Evolutionary conservation across 2,888 invertebrate genomes (phyloP), one percentile per base, ranked within the genome.

Genomic region (Muschampia plurimacula): DNA sequence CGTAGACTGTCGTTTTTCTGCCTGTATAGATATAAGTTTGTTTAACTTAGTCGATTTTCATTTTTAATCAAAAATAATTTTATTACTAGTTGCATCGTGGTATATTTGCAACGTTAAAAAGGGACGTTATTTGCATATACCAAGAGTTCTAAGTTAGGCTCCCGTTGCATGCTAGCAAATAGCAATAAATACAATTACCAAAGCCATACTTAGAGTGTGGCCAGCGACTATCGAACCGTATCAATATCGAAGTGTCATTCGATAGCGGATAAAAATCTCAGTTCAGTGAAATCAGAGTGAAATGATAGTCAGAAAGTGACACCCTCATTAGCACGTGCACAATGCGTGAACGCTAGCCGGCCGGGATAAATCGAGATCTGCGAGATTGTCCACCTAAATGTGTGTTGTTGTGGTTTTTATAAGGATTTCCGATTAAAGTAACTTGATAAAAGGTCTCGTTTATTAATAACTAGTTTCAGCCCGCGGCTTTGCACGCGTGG

Each of bases 281-380:
- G 67, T 74, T 73, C 70, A 75, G 79, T 78, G 80, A 80, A 79
- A 80, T 78, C 79, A 73, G 75, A 77, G 79, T 66, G 77, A 80
- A 78, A 77, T 77, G 76, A 77, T 78, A 77, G 71, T 75, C 77
- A 74, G 79, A 81, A 79, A 79, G 78, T 75, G 73, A 74, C 60
- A 71, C 72, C 74, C 75, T 78, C 75, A 75, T 77, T 79, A 77
- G 74, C 76, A 72, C 72, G 75, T 64, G 77, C 76, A 73, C 60
- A 41, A 63, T 68, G 77, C 79, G 77, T 80, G 79, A 79, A 78
- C 71, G 52, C 52, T 52, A 52, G 15, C 12, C 49, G 15, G 52
- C 6, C 52, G 32, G 59, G 59, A 59, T 32, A 59, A 59, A 10
- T 13, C 13, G 57, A 59, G 57, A 59, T 59, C 57, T 10, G 32